Percentiles rank a stretch among this genome's conserved stretches.
Conservation (phyloP, 2,113 vertebrate species). For the Dipodomys ordii region DNA sequence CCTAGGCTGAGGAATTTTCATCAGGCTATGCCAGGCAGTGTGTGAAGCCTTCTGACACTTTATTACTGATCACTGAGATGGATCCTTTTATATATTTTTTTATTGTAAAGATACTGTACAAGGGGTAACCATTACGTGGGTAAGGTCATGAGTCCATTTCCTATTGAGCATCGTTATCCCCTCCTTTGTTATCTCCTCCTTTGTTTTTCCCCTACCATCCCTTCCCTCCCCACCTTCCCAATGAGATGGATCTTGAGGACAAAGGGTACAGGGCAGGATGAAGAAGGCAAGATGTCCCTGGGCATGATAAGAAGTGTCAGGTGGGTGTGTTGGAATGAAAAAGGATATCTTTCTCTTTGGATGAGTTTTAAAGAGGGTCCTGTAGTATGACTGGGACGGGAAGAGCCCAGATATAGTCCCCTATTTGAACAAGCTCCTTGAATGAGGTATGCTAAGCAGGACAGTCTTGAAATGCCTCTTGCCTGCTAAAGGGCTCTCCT, state of each 20-base stretch:
- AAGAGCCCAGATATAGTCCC: neutral
- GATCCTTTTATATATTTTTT: too few relatives aligned
- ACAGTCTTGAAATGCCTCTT: neutral
- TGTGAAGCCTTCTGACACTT: neutral
- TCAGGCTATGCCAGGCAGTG: neutral
- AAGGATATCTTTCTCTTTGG: neutral
- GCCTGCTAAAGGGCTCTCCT: neutral
- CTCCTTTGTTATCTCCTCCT: too few relatives aligned
- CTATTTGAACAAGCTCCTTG: neutral
- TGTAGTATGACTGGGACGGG: neutral
- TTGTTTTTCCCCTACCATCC: too few relatives aligned
- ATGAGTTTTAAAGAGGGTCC: neutral
- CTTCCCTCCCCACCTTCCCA: too few relatives aligned
- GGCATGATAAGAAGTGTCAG: too few relatives aligned
- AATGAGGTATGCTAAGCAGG: neutral
- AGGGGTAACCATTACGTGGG: too few relatives aligned
- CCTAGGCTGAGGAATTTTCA: neutral
- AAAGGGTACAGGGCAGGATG: neutral
- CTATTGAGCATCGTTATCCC: too few relatives aligned
- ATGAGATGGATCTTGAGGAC: neutral
- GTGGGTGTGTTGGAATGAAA: neutral
- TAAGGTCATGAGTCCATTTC: too few relatives aligned
- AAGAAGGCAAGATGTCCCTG: neutral
- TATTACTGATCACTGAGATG: too few relatives aligned
- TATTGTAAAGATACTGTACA: too few relatives aligned